A percentile compares a stretch with the other conserved stretches of the same genome.
phyloP scores from a whole-genome alignment of 2,797 vertebrate genomes.

The Tokudaia muenninki region DNA sequence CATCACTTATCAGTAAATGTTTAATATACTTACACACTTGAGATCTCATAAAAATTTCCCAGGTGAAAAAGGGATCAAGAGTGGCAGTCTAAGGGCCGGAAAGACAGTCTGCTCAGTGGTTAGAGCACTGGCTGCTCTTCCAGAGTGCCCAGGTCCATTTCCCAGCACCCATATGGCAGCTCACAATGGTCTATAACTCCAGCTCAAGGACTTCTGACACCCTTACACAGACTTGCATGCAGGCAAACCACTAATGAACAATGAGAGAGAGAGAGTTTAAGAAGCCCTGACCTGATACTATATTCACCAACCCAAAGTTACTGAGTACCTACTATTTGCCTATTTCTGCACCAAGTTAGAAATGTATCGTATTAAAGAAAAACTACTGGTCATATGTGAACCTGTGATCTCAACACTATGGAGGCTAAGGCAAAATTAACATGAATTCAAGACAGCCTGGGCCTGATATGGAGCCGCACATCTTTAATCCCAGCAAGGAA shows the following conservation, averaged over 20 bases:
- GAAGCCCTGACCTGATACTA: background rate
- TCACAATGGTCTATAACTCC: background rate
- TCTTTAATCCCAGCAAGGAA: background rate
- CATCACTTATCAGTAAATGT: background rate
- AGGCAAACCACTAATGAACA: background rate
- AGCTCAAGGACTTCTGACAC: background rate
- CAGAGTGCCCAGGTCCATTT: background rate
- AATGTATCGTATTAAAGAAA: background rate
- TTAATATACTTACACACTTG: background rate
- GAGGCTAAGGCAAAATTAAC: background rate
- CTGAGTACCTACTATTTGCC: background rate
- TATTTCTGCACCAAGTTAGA: background rate
- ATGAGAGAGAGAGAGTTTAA: background rate
- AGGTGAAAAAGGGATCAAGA: background rate
- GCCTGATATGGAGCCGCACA: background rate
- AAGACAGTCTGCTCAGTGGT: background rate
- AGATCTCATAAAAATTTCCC: background rate
- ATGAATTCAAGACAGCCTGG: background rate
- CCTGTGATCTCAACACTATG: background rate
- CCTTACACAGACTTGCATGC: background rate
- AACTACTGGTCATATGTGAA: background rate
- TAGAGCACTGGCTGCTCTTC: background rate
- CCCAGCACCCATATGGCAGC: background rate
- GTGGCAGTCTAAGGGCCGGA: background rate
- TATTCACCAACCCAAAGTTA: slow-evolving; percentile 1